Evolutionary conservation across 1,140 invertebrate species (phyloP).

Genomic region (Platorchestia sp.): DNA sequence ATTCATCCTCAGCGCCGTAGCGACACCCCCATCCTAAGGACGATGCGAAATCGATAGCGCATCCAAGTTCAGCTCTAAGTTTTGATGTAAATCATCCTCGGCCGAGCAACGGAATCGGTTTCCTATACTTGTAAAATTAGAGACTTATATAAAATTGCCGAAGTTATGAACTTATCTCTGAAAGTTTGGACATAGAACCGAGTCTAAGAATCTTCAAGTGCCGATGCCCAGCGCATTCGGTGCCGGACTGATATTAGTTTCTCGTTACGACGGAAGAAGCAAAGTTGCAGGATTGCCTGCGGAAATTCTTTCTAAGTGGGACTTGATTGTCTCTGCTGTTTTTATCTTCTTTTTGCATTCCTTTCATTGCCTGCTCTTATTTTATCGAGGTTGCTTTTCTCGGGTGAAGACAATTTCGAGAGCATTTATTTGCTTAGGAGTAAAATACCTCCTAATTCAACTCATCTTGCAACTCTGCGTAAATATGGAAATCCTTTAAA

Average conservation of each 20-base stretch:
- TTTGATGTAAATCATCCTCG: neutral
- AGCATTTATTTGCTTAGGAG: too few relatives aligned
- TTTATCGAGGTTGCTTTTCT: neutral
- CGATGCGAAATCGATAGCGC: neutral
- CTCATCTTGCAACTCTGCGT: too few relatives aligned
- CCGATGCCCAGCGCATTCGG: neutral
- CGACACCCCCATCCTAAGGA: neutral
- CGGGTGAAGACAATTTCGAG: too few relatives aligned
- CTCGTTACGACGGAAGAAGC: neutral
- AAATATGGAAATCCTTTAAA: too few relatives aligned
- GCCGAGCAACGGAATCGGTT: neutral
- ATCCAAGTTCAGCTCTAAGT: neutral
- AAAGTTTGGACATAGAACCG: neutral
- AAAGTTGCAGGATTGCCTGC: neutral
- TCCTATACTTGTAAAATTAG: neutral
- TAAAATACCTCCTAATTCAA: too few relatives aligned
- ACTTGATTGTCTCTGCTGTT: neutral
- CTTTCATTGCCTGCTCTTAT: neutral
- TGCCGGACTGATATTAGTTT: neutral
- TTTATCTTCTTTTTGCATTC: neutral
- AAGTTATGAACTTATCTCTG: neutral
- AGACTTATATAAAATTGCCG: neutral
- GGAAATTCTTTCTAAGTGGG: neutral
- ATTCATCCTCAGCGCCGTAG: neutral
- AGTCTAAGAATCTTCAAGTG: neutral